Conservation (phyloP, 2,797 vertebrate species). For the Anas capensis region DNA sequence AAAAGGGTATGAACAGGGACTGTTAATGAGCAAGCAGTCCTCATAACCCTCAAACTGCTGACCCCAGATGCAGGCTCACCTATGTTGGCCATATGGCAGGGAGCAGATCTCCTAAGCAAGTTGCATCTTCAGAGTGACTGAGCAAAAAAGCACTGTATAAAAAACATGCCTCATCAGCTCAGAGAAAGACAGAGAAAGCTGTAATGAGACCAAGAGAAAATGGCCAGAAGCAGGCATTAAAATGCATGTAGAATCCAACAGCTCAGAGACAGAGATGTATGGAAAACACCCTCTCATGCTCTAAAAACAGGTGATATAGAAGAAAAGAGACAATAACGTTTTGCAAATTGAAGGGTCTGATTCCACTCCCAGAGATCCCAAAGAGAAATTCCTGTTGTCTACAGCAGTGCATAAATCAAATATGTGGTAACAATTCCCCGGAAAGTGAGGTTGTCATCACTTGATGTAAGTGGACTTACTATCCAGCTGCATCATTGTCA, state of each 20-base stretch:
- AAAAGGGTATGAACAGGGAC: neutral
- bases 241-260: neutral
- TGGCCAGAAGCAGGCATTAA: neutral
- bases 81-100: neutral
- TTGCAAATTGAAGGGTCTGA: neutral
- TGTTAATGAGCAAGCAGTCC: neutral
- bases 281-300: neutral
- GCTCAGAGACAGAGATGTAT: neutral
- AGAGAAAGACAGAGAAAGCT: neutral
- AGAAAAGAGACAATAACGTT: neutral
- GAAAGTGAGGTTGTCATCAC: neutral
- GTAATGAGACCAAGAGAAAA: neutral
- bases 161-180: neutral
- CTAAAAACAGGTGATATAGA: neutral
- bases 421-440: neutral
- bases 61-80: neutral
- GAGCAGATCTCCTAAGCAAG: neutral
- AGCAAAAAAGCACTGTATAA: neutral
- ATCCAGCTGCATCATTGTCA: neutral
- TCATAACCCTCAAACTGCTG: neutral
- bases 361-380: neutral
- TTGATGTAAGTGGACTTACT: neutral
- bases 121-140: rapidly evolving
- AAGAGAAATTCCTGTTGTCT: neutral
- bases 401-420: neutral